A percentile compares a stretch with the other conserved stretches of the same genome.
Conservation (phyloP, 1,140 invertebrate genomes). For the Pachyrhynchus sulphureomaculatus region DNA sequence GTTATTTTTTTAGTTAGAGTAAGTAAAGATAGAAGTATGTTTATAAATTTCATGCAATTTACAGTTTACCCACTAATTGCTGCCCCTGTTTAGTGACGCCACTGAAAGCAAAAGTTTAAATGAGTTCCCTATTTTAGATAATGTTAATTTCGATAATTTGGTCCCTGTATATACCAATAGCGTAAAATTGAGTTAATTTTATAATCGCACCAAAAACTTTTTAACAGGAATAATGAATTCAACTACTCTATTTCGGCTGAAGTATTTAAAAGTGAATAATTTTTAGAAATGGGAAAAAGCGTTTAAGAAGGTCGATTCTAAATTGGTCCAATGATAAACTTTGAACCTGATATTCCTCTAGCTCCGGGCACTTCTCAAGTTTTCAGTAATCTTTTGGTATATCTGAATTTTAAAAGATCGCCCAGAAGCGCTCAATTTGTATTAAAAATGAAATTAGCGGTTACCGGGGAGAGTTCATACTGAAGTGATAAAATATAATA, state of each 20-base stretch:
- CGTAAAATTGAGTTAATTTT: no score
- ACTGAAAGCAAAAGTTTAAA: no score
- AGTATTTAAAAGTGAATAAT: slow-evolving; percentile 23
- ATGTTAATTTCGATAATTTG: no score
- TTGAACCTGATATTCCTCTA: slow-evolving; percentile 23
- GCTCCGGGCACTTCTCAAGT: slow-evolving; percentile 24
- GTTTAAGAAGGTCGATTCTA: slow-evolving; percentile 26
- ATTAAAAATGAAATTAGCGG: slow-evolving; percentile 10
- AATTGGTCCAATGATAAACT: slow-evolving; percentile 30
- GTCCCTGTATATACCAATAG: no score
- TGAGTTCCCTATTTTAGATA: no score
- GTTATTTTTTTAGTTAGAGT: no score
- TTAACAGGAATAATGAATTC: slow-evolving; percentile 9
- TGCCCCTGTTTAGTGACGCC: no score
- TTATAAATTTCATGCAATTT: no score
- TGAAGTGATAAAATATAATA: no score
- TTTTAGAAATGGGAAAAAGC: slow-evolving; percentile 11
- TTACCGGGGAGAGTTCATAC: background rate
- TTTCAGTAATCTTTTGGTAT: slow-evolving; percentile 32
- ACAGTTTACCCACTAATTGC: no score
- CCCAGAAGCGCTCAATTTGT: slow-evolving; percentile 26
- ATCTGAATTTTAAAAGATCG: slow-evolving; percentile 30
- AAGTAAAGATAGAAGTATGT: no score
- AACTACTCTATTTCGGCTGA: slow-evolving; percentile 19
- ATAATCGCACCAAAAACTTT: slow-evolving; percentile 5